These are phyloP conservation scores for Formica selysi DNA, from an alignment of 1,140 invertebrate species.

Conservation along the genomic window DNA sequence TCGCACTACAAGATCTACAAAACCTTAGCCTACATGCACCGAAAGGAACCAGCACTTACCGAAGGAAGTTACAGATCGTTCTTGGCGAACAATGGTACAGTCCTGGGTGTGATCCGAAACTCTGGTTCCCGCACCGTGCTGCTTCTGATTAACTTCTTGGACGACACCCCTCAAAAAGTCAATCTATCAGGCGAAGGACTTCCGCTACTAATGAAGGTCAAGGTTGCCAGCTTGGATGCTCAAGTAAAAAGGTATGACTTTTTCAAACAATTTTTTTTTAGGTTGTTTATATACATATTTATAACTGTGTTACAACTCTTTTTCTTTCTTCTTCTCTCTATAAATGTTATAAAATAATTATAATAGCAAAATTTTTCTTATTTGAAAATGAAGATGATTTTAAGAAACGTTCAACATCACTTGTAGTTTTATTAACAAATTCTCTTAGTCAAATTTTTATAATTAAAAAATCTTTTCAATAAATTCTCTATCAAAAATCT, in stretches of 20 bases:
- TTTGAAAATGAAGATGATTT: not conserved
- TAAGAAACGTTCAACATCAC: not conserved
- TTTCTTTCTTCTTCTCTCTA: too few species aligned
- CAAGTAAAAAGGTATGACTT: not conserved
- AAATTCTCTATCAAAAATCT: too few species aligned
- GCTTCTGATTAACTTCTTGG: slow-evolving; percentile 86
- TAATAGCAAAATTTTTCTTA: not conserved
- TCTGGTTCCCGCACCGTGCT: slow-evolving; percentile 82
- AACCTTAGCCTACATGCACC: slow-evolving; percentile 82
- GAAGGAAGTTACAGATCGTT: slow-evolving; percentile 81
- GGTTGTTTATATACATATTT: not conserved
- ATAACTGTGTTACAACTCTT: too few species aligned
- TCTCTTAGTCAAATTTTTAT: not conserved
- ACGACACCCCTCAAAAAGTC: slow-evolving; percentile 77
- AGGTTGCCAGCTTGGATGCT: not conserved
- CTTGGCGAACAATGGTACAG: slow-evolving; percentile 76
- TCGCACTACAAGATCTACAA: slow-evolving; percentile 87
- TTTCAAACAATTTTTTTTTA: not conserved
- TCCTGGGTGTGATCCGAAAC: slow-evolving; percentile 68
- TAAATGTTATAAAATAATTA: slow-evolving; percentile 1
- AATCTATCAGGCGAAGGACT: slow-evolving; percentile 76
- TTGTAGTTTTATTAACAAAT: slow-evolving; percentile 8
- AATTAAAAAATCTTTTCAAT: not conserved
- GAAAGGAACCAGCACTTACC: slow-evolving; percentile 78
- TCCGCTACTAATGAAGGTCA: not conserved